Evolutionary conservation across 2,888 invertebrate species (phyloP).

Genomic region (Callinectes sapidus): DNA sequence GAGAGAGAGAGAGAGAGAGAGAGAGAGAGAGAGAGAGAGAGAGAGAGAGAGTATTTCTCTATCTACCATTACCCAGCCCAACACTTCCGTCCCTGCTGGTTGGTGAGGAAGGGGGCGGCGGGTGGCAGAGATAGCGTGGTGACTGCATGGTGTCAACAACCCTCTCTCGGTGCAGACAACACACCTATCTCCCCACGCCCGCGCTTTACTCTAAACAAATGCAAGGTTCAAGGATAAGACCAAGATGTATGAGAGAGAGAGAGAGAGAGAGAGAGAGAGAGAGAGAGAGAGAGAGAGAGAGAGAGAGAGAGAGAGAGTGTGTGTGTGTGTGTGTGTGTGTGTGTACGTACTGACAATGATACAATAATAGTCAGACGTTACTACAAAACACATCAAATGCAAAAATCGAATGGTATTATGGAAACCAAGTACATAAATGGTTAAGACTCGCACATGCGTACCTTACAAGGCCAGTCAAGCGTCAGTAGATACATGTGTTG

Average conservation of each 20-base stretch:
- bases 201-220: neutral
- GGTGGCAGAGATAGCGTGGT: neutral
- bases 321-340: no score
- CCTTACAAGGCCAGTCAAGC: no score
- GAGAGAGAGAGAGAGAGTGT: neutral
- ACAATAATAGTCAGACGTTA: no score
- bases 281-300: neutral
- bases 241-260: neutral
- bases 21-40: slow-evolving; percentile 1
- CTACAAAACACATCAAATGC: no score
- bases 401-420: no score
- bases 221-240: neutral
- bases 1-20: no score
- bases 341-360: no score
- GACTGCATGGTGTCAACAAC: neutral
- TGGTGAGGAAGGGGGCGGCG: neutral
- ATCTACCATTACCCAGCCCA: neutral
- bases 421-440: no score
- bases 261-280: slow-evolving; percentile 1
- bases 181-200: neutral
- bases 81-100: neutral
- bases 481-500: no score
- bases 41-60: neutral
- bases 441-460: no score
- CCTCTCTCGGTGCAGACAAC: neutral